Conservation (phyloP, 2,888 invertebrate genomes). For the Melanophora roralis region DNA sequence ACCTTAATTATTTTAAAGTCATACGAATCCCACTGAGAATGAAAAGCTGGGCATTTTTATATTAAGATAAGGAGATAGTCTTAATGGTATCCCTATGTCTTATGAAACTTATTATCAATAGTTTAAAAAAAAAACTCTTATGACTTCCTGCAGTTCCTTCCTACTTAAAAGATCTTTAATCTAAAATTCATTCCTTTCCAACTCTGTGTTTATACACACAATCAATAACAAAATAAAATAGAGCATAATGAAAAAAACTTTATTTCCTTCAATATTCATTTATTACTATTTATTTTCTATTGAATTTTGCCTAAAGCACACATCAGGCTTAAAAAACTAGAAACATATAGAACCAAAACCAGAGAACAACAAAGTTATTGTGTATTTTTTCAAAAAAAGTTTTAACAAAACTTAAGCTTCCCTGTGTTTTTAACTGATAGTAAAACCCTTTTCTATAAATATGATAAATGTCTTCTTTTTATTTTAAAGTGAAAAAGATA, state of each 20-base stretch:
- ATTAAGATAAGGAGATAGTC: too few relatives aligned
- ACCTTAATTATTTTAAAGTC: too few relatives aligned
- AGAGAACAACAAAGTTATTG: slow-evolving; percentile 27
- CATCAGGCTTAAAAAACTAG: slow-evolving; percentile 5
- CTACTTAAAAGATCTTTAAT: too few relatives aligned
- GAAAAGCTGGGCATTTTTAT: too few relatives aligned
- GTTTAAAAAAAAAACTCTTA: not conserved
- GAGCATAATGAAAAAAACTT: slow-evolving; percentile 23
- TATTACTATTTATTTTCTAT: slow-evolving; percentile 46
- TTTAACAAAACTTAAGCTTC: slow-evolving; percentile 36
- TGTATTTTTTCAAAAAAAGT: slow-evolving; percentile 35
- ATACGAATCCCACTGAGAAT: too few relatives aligned
- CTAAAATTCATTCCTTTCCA: not conserved
- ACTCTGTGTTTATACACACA: slow-evolving; percentile 1
- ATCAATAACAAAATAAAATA: not conserved
- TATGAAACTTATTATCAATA: too few relatives aligned
- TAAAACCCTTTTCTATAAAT: slow-evolving; percentile 28
- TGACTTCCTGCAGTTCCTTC: not conserved
- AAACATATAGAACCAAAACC: not conserved
- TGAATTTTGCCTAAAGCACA: slow-evolving; percentile 46
- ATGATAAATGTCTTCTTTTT: slow-evolving; percentile 41
- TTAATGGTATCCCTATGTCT: too few relatives aligned
- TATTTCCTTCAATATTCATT: slow-evolving; percentile 47
- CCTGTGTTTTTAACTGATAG: slow-evolving; percentile 13
- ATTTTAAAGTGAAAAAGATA: not conserved